phyloP scores from a whole-genome alignment of 2,797 vertebrate species.

The Pseudomugil tenellus region DNA sequence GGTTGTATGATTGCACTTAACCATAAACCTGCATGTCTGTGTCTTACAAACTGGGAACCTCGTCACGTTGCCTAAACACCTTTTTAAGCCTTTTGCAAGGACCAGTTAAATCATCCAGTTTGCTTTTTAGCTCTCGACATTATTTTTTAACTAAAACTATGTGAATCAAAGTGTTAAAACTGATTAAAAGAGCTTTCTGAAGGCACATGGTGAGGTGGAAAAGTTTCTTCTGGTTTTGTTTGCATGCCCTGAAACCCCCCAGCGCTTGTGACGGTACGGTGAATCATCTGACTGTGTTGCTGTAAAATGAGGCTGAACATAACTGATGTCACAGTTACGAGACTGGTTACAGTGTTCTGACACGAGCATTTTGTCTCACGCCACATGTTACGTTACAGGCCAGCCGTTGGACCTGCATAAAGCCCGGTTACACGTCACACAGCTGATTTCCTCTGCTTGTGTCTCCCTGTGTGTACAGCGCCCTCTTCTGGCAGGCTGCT shows the following conservation, averaged over 20 bases:
- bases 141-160: neutral
- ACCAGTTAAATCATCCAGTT: neutral
- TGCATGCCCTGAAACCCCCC: too few relatives aligned
- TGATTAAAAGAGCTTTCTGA: neutral
- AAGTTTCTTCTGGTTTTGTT: neutral
- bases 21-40: too few relatives aligned
- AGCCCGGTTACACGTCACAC: constrained; percentile 23
- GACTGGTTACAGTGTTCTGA: neutral
- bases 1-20: too few relatives aligned
- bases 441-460: constrained; percentile 24
- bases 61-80: too few relatives aligned
- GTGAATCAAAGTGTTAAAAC: neutral
- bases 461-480: constrained; percentile 58
- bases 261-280: neutral
- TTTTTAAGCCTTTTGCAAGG: neutral
- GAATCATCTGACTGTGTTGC: neutral
- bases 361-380: constrained; percentile 27
- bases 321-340: neutral
- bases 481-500: constrained; percentile 78
- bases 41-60: too few relatives aligned
- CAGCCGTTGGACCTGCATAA: too few relatives aligned
- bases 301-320: neutral
- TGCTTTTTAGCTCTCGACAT: neutral
- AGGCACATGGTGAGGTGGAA: neutral
- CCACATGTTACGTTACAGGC: constrained; percentile 42